Conservation (phyloP, 2,888 invertebrate species). For the Panorpa germanica region DNA sequence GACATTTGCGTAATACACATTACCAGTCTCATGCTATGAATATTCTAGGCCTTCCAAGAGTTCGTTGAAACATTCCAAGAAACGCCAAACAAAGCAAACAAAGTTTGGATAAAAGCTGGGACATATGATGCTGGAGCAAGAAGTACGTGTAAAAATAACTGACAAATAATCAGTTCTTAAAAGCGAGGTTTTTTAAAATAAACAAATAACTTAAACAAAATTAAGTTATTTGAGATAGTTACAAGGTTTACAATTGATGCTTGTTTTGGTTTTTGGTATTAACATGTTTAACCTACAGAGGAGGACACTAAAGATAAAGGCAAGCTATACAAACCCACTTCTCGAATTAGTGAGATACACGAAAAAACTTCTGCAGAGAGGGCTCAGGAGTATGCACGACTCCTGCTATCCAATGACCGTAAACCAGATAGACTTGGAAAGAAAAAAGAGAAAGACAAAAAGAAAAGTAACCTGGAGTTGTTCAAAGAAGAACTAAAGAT, state of each 20-base stretch:
- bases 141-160: slow-evolving; percentile 43
- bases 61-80: slow-evolving; percentile 96
- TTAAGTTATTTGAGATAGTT: neutral
- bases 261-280: too few relatives aligned
- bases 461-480: slow-evolving; percentile 90
- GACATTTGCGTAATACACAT: too few relatives aligned
- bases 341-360: slow-evolving; percentile 45
- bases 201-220: slow-evolving; percentile 2
- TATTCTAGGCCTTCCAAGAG: slow-evolving; percentile 79
- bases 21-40: too few relatives aligned
- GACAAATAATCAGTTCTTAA: too few relatives aligned
- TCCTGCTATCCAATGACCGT: slow-evolving; percentile 36
- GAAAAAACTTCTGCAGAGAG: slow-evolving; percentile 42
- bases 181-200: too few relatives aligned
- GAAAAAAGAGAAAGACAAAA: slow-evolving; percentile 67
- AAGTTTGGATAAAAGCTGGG: slow-evolving; percentile 96
- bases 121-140: slow-evolving; percentile 89
- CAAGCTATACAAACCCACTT: slow-evolving; percentile 82
- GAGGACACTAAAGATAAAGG: slow-evolving; percentile 80
- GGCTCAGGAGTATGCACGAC: slow-evolving; percentile 47
- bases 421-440: slow-evolving; percentile 40
- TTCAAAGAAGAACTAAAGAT: slow-evolving; percentile 96
- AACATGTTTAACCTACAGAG: slow-evolving; percentile 30
- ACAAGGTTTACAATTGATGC: slow-evolving; percentile 3
- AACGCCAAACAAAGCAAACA: slow-evolving; percentile 54